These are phyloP conservation scores for Temnothorax nylanderi DNA, from an alignment of 1,140 invertebrate species.

Conservation along the genomic window DNA sequence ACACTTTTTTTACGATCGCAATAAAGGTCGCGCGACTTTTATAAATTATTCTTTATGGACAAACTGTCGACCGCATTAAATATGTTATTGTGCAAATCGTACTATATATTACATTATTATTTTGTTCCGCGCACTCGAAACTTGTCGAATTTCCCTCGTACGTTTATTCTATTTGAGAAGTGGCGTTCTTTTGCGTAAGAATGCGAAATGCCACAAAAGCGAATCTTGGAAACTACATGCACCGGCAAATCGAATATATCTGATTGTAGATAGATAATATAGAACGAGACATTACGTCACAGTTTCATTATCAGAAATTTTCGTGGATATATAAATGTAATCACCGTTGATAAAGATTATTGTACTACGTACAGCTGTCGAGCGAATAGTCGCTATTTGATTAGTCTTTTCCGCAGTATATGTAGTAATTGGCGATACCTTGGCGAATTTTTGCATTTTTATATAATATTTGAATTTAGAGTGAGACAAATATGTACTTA, in stretches of 20 bases:
- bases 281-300: conserved; percentile 29
- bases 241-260: conserved; percentile 2
- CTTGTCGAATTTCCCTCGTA: not conserved
- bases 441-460: not conserved
- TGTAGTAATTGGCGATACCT: not conserved
- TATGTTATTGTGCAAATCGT: not conserved
- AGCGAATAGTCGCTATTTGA: not conserved
- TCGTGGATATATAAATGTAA: conserved; percentile 45
- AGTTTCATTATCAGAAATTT: conserved; percentile 37
- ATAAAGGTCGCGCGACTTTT: not conserved
- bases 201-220: not conserved
- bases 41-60: not conserved
- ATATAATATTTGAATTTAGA: not conserved
- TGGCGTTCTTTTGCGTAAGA: no score
- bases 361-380: not conserved
- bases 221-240: not conserved
- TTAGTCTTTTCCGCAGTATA: not conserved
- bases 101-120: not conserved
- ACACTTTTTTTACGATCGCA: not conserved
- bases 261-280: conserved; percentile 20
- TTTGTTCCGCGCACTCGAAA: not conserved
- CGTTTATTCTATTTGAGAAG: not conserved
- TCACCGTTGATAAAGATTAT: conserved; percentile 36
- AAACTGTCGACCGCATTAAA: not conserved
- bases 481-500: not conserved